phyloP scores from a whole-genome alignment of 2,888 invertebrate species.

The Calameuta idolon region DNA sequence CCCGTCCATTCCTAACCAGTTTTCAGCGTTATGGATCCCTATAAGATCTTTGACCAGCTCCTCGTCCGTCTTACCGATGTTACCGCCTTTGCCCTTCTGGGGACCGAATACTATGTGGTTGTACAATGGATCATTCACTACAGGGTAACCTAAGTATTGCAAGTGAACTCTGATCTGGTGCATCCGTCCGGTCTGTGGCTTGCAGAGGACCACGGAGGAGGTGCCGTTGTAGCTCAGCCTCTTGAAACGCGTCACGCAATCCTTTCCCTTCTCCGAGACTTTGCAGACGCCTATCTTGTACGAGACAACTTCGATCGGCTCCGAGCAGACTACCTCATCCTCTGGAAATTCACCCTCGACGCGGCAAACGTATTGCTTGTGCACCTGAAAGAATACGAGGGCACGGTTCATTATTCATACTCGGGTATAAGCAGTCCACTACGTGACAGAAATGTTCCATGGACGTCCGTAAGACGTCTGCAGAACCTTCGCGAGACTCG shows the following conservation, averaged over 20 bases:
- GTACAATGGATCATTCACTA: conserved; percentile 97
- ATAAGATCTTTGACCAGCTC: conserved; percentile 89
- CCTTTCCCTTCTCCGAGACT: conserved; percentile 92
- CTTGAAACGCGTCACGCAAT: conserved; percentile 91
- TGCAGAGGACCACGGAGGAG: conserved; percentile 93
- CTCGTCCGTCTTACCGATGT: conserved; percentile 90
- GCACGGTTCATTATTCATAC: not conserved
- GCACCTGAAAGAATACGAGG: conserved; percentile 69
- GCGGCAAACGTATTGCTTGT: conserved; percentile 95
- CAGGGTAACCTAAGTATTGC: conserved; percentile 97
- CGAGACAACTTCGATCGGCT: conserved; percentile 93
- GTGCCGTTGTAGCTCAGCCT: conserved; percentile 88
- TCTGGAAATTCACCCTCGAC: conserved; percentile 95
- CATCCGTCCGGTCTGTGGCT: conserved; percentile 96
- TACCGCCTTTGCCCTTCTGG: conserved; percentile 85
- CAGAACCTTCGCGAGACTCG: no score
- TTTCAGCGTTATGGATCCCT: conserved; percentile 93
- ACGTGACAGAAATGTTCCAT: not conserved
- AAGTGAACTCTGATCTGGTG: conserved; percentile 99
- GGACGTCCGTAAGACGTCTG: no score
- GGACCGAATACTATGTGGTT: conserved; percentile 97
- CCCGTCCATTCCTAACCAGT: conserved; percentile 92
- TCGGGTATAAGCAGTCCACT: not conserved
- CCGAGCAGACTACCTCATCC: conserved; percentile 87
- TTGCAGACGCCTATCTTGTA: conserved; percentile 97